phyloP scores from a whole-genome alignment of 2,797 vertebrate genomes.

The Harpagifer antarcticus region DNA sequence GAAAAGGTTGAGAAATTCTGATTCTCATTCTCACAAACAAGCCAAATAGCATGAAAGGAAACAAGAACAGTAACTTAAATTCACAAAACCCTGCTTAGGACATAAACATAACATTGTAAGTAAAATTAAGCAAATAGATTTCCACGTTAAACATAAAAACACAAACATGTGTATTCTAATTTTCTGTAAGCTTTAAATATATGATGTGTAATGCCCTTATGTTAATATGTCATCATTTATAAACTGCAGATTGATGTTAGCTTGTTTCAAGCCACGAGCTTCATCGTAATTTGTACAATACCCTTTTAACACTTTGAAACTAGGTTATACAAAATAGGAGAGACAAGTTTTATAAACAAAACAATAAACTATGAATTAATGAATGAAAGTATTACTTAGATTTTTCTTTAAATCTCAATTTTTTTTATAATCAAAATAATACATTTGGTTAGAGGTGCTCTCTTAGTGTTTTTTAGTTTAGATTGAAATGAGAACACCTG shows the following conservation, averaged over 20 bases:
- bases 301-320: neutral
- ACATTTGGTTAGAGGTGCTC: slow-evolving; percentile 6
- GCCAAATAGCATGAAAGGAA: slow-evolving; percentile 5
- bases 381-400: neutral
- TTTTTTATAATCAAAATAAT: neutral
- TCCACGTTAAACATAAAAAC: slow-evolving; percentile 1
- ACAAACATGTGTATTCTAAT: neutral
- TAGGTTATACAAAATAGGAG: neutral
- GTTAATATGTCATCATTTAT: neutral
- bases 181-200: neutral
- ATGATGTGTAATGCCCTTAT: neutral
- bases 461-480: neutral
- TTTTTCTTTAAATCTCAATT: neutral
- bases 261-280: slow-evolving; percentile 37
- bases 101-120: slow-evolving; percentile 14
- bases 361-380: neutral
- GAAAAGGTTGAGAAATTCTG: slow-evolving; percentile 3
- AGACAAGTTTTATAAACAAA: neutral
- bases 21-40: slow-evolving; percentile 13
- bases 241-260: slow-evolving; percentile 7
- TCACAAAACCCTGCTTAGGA: slow-evolving; percentile 2
- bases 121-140: neutral
- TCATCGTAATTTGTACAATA: slow-evolving; percentile 15
- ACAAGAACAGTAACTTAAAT: neutral
- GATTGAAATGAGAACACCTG: neutral